phyloP scores from a whole-genome alignment of 2,113 vertebrate genomes.

The Rhizomys pruinosus region DNA sequence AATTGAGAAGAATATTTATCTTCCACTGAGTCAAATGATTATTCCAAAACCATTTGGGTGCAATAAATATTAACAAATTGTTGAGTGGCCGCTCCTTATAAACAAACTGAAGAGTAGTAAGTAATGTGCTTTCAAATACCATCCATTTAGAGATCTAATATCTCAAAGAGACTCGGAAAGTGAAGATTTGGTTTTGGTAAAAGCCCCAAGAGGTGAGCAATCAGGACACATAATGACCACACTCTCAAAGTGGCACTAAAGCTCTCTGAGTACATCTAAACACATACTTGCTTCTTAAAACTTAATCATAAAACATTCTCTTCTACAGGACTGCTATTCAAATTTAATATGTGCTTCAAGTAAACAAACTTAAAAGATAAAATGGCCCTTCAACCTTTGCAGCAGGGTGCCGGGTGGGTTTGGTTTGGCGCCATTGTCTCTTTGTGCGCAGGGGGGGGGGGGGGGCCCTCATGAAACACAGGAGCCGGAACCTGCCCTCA shows the following conservation, averaged over 20 bases:
- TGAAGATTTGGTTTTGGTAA: constrained; percentile 57
- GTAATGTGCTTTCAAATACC: neutral
- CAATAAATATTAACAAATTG: constrained; percentile 49
- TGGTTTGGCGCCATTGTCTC: too few species aligned
- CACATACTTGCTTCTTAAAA: constrained; percentile 64
- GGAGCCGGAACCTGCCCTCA: too few species aligned
- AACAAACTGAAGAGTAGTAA: constrained; percentile 2
- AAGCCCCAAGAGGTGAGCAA: constrained; percentile 3
- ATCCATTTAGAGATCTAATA: constrained; percentile 20
- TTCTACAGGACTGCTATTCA: constrained; percentile 52
- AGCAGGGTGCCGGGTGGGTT: too few species aligned
- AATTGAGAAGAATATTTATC: constrained; percentile 4
- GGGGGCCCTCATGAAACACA: too few species aligned
- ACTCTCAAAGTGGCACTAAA: neutral
- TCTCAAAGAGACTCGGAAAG: neutral
- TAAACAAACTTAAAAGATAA: constrained; percentile 72
- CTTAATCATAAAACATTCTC: constrained; percentile 23
- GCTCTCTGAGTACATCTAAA: neutral
- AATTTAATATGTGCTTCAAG: constrained; percentile 55
- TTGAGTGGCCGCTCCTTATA: neutral
- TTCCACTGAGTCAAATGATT: neutral
- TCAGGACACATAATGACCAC: neutral
- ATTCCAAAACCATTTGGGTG: constrained; percentile 42
- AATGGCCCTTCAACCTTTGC: too few species aligned
- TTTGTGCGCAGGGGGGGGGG: too few species aligned